Base-by-base conservation (phyloP, 2,113 vertebrate genomes). In the Microcebus jonahi region DNA sequence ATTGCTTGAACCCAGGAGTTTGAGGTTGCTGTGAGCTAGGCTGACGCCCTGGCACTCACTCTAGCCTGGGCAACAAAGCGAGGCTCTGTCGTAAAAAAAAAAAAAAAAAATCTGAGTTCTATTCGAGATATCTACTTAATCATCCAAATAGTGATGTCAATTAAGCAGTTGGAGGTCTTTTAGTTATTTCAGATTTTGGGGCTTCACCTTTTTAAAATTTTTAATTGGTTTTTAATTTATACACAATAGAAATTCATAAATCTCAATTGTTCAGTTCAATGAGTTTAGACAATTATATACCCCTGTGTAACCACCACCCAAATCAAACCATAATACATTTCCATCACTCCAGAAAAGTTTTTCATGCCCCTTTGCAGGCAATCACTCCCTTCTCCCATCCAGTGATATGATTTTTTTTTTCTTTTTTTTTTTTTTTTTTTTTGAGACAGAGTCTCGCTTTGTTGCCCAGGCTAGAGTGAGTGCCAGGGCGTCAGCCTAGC, bases 201-300 rank as follows among this genome's bases (percentile, higher is more conserved):
- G 8, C 14, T n/a, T 87, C 67, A 65, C 68, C 29, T 70, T 84
- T 36, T 20, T 34, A 21, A 14, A 39, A 34, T 50, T 55, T 55
- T 88, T 63, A 48, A 79, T 67, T 88, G 7, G 14, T n/a, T 45
- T 90, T 93, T 76, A 63, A 85, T 87, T 92, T 82, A 79, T 94
- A 12, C 14, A 53, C 42, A 85, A 50, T 73, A 95, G 73, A 90
- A 93, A 68, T 80, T 75, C 13, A 70, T 77, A 67, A 57, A 71
- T 86, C 14, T 39, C n/a, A 85, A 85, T 25, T 79, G 61, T 79
- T 85, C 53, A 50, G 31, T 50, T 97, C n/a, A 61, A 18, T 57
- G 42, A 75, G 11, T 68, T 84, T 93, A 90, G n/a, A 57, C 53
- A 67, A 42, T 75, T 86, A 92, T 59, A 87, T 73, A 42, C 13